Percentiles rank a stretch among this genome's conserved stretches.
Evolutionary conservation across 2,888 invertebrate genomes (phyloP).

Genomic region (Pelosia muscerda): DNA sequence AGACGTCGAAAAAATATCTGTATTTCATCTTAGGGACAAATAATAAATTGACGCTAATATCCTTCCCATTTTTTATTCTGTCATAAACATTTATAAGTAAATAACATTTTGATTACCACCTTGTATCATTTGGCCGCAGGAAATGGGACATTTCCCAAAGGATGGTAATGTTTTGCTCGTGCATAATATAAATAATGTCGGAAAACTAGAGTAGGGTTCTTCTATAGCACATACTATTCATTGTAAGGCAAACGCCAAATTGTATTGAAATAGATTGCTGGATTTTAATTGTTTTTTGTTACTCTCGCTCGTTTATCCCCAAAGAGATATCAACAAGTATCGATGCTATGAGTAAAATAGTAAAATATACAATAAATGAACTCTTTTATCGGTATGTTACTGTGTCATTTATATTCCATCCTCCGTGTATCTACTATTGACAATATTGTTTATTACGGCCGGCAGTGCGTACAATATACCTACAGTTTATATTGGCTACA

Average conservation of each 20-base stretch:
- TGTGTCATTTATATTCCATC: too few relatives aligned
- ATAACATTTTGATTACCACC: slow-evolving; percentile 10
- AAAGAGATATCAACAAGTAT: background rate
- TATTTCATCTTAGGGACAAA: background rate
- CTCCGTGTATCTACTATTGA: too few relatives aligned
- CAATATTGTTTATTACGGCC: too few relatives aligned
- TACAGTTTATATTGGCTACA: too few relatives aligned
- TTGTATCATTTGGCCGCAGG: background rate
- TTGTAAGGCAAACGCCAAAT: background rate
- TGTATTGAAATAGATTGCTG: background rate
- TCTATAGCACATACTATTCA: background rate
- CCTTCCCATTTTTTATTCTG: background rate
- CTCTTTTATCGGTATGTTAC: too few relatives aligned
- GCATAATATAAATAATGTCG: background rate
- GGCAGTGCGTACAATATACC: too few relatives aligned
- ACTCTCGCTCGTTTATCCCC: background rate
- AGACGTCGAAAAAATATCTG: too few relatives aligned
- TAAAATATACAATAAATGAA: too few relatives aligned
- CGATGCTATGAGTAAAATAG: background rate
- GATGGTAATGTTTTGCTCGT: slow-evolving; percentile 13
- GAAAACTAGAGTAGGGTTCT: background rate
- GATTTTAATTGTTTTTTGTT: background rate
- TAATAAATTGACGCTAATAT: background rate
- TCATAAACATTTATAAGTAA: slow-evolving; percentile 2
- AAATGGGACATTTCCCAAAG: slow-evolving; percentile 15